Base-by-base conservation (phyloP, 2,888 invertebrate species). In the Hybos culiciformis region DNA sequence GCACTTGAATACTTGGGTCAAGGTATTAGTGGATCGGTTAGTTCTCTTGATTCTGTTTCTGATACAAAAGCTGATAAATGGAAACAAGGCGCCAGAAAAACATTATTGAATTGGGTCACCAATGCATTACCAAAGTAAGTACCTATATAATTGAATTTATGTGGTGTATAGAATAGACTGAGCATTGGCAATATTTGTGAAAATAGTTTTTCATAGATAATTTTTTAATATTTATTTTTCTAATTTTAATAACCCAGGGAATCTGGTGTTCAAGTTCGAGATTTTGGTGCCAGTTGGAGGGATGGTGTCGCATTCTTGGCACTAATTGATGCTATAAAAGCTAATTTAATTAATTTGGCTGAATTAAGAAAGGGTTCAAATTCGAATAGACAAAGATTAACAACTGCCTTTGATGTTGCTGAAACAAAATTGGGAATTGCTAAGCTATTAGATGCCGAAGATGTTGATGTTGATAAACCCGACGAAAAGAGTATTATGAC, bases 401-500 rank as follows among this genome's bases (percentile, higher is more conserved):
- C 93, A 62, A 86, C 88, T 24, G 94, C 94, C 37, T 96, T 96
- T 68, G 81, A 83, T 59, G 81, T 92, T 23, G 96, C 96, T 18
- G 93, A 96, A 69, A 74, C 71, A 43, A 84, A 92, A 59, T 70
- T 96, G 31, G 94, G 93, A 46, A 93, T 96, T 56, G 84, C 92
- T 18, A 76, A 86, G 54, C 72, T 96, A 11, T 69, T 96, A 42
- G 96, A 96, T 63, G 87, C 94, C 4, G 94, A 94, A 69, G 93
- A 93, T 67, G 92, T 93, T 40, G 93, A 94, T 64, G 92, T 93
- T 20, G 82, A 86, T 21, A 87, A 88, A 62, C 96, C 96, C 5
- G 96, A 96, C 66, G 96, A 96, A 65, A 85, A 90, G 68, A 93
- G 92, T 48, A 90, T 96, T 56, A 96, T 96, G 94, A 96, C 96